Conservation (phyloP, 2,888 invertebrate genomes). For the Papilio protenor region DNA sequence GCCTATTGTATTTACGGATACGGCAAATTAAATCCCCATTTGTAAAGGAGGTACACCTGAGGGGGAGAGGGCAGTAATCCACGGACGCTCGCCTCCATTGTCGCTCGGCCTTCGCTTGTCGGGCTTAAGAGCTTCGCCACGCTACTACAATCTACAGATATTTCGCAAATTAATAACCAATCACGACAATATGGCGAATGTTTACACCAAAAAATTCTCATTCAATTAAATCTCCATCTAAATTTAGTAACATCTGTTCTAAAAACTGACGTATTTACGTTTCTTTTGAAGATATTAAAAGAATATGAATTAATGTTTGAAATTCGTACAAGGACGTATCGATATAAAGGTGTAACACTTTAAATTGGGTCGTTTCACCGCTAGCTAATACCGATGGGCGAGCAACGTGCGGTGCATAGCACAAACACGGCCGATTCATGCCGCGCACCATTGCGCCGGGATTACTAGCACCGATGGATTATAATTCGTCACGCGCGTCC, state of each 20-base stretch:
- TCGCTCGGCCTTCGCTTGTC: slow-evolving; percentile 65
- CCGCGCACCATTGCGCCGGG: slow-evolving; percentile 55
- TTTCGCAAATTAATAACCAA: slow-evolving; percentile 77
- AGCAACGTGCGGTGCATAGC: slow-evolving; percentile 36
- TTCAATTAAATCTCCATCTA: neutral
- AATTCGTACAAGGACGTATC: neutral
- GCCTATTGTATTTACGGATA: slow-evolving; percentile 74
- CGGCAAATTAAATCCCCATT: slow-evolving; percentile 80
- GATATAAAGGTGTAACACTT: slow-evolving; percentile 36
- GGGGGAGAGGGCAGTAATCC: slow-evolving; percentile 71
- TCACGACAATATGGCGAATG: slow-evolving; percentile 53
- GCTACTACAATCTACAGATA: slow-evolving; percentile 60
- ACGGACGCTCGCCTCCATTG: slow-evolving; percentile 70
- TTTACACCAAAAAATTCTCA: neutral
- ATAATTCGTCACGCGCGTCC: slow-evolving; percentile 69
- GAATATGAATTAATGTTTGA: neutral
- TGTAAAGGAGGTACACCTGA: slow-evolving; percentile 67
- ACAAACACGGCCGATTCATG: slow-evolving; percentile 59
- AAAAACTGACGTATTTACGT: neutral
- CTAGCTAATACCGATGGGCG: slow-evolving; percentile 30
- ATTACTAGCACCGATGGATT: slow-evolving; percentile 65
- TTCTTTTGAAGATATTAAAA: neutral
- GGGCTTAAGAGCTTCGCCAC: slow-evolving; percentile 70
- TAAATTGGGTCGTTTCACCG: slow-evolving; percentile 39
- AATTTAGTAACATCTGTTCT: neutral